Evolutionary conservation across 2,113 vertebrate species (phyloP).

Genomic region (Chinchilla lanigera): DNA sequence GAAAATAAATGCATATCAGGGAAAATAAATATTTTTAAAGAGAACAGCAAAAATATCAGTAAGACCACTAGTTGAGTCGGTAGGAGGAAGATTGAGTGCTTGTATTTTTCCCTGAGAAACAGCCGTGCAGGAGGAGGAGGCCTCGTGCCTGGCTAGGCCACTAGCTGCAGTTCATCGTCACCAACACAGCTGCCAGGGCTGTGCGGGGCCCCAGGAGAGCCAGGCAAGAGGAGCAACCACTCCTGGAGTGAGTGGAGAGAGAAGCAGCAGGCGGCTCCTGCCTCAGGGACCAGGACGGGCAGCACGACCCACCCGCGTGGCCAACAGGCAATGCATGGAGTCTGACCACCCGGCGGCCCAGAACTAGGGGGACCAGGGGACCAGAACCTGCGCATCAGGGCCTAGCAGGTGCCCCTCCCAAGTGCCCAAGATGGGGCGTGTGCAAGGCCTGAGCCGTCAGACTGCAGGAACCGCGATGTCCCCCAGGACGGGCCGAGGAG

Average conservation of each 20-base stretch:
- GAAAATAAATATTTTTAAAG: neutral
- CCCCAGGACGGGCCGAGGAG: too few species aligned
- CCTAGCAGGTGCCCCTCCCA: too few species aligned
- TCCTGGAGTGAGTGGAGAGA: neutral
- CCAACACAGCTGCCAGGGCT: too few species aligned
- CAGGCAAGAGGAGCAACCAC: rapidly evolving
- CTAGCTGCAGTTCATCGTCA: rapidly evolving
- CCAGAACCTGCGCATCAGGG: neutral
- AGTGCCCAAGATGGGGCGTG: neutral
- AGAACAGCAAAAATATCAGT: neutral
- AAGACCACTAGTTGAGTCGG: rapidly evolving
- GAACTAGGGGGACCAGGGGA: neutral
- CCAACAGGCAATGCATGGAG: too few species aligned
- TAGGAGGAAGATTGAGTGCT: rapidly evolving
- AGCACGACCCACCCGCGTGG: neutral
- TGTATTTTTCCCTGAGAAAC: neutral
- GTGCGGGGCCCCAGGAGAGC: neutral
- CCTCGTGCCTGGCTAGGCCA: rapidly evolving
- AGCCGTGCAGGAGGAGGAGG: neutral
- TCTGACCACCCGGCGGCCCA: neutral
- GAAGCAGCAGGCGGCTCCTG: neutral
- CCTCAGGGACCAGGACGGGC: neutral
- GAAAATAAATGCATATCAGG: neutral
- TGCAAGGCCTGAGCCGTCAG: neutral
- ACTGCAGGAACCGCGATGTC: neutral